Base-by-base conservation (phyloP, 2,888 invertebrate species). In the Scaptodrosophila latifasciaeformis region DNA sequence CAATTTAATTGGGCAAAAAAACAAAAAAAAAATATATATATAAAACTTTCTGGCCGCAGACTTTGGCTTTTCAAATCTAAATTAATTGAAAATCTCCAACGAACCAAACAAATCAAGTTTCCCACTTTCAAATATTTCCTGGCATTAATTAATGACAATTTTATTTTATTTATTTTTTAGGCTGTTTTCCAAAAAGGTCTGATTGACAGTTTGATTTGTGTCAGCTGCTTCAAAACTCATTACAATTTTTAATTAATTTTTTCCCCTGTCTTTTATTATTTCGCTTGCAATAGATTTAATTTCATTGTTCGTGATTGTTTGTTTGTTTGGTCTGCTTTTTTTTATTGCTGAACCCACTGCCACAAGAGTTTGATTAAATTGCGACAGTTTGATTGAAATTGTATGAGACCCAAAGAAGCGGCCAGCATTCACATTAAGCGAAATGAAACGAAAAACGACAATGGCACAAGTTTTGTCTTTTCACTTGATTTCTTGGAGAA, bases 181-280 rank as follows among this genome's bases (percentile, higher is more conserved):
- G n/a, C n/a, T n/a, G n/a, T n/a, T n/a, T n/a, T n/a, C n/a, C n/a
- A n/a, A n/a, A n/a, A n/a, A n/a, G n/a, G 3, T 24, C 24, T 7
- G 24, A 24, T 24, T 24, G 24, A 24, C 24, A 24, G 24, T 17
- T 37, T 18, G 17, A 13, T 37, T 37, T 13, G 37, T n/a, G n/a
- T 37, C 17, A 7, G 24, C 17, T 17, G 17, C 37, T 17, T 17
- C 63, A 21, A 29, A 58, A 45, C 78, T 78, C 75, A 74, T 74
- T 78, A 74, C 78, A 78, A 75, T 75, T 78, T 72, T 74, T 74
- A 74, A 74, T 74, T 74, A 74, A 74, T 74, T 78, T 78, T 78
- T 68, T 15, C 13, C n/a, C n/a, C n/a, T n/a, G n/a, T n/a, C n/a
- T 24, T 24, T 24, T 24, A 24, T 24, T 3, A n/a, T n/a, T n/a